phyloP scores from a whole-genome alignment of 2,113 vertebrate species.

The Lasiurus borealis region DNA sequence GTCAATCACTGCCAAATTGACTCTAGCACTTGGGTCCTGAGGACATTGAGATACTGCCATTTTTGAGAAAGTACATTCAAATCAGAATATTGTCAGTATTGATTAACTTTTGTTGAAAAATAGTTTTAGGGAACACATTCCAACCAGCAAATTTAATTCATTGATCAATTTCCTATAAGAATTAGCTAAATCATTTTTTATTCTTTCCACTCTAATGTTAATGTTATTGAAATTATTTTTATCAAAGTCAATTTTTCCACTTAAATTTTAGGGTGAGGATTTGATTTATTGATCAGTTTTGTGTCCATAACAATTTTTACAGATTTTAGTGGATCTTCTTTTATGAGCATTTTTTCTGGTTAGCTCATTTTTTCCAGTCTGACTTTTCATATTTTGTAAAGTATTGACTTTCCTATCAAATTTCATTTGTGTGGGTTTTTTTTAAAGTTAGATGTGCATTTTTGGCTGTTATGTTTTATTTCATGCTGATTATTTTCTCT shows the following conservation, averaged over 20 bases:
- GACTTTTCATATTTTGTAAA: conserved; percentile 46
- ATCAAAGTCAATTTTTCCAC: conserved; percentile 16
- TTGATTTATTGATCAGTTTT: conserved; percentile 44
- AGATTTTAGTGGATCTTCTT: conserved; percentile 17
- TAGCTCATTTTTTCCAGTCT: neutral
- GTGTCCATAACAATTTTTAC: neutral
- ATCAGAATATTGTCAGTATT: conserved; percentile 25
- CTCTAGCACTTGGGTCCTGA: neutral
- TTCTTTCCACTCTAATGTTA: neutral
- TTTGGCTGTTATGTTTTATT: neutral
- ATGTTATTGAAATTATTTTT: conserved; percentile 47
- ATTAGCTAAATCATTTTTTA: neutral
- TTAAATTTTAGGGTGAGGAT: conserved; percentile 36
- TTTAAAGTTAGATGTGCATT: neutral
- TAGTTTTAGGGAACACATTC: neutral
- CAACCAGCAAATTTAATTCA: neutral
- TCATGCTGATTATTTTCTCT: conserved; percentile 21
- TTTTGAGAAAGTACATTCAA: conserved; percentile 20
- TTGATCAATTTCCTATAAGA: neutral
- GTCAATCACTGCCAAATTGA: neutral
- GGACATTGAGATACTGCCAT: neutral
- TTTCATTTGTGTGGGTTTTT: neutral
- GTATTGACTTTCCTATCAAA: neutral
- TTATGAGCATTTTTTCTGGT: neutral
- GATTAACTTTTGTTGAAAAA: conserved; percentile 44